Evolutionary conservation across 2,797 vertebrate genomes (phyloP).

Genomic region (Hipposideros larvatus): DNA sequence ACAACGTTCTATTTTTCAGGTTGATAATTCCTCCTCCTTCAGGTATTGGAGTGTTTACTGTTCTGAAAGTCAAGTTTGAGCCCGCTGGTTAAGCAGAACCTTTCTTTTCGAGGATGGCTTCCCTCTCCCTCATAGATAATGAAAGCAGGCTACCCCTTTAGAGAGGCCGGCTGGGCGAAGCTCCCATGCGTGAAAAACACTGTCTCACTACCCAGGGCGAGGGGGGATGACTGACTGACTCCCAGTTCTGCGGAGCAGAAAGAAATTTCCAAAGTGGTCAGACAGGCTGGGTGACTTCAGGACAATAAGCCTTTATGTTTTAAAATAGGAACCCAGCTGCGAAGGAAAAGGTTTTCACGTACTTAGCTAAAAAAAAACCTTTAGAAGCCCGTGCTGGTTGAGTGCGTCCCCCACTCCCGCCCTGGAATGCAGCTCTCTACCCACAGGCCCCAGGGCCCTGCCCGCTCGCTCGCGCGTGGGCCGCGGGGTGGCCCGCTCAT

Average conservation of each 20-base stretch:
- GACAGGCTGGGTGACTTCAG: conserved; percentile 69
- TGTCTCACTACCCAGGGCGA: not conserved
- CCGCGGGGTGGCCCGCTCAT: not conserved
- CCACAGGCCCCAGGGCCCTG: not conserved
- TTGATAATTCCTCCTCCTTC: not conserved
- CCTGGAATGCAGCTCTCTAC: not conserved
- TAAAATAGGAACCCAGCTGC: not conserved
- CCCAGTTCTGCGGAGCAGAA: not conserved
- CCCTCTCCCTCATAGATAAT: not conserved
- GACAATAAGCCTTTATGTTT: conserved; percentile 74
- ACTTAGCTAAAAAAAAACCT: not conserved
- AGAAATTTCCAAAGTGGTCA: conserved; percentile 61
- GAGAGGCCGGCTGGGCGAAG: not conserved
- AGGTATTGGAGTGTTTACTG: not conserved
- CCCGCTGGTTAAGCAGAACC: not conserved
- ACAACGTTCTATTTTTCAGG: not conserved
- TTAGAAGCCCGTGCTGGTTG: not conserved
- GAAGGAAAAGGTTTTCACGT: not conserved
- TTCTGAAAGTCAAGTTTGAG: not conserved
- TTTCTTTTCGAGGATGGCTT: not conserved
- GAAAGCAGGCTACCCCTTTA: not conserved
- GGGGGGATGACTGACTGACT: not conserved
- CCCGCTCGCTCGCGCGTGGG: not conserved
- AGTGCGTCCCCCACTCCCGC: not conserved
- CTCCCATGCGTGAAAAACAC: not conserved